Percentiles rank a stretch among this genome's conserved stretches.
Conservation (phyloP, 2,888 invertebrate species). For the Trichogramma dendrolimi region DNA sequence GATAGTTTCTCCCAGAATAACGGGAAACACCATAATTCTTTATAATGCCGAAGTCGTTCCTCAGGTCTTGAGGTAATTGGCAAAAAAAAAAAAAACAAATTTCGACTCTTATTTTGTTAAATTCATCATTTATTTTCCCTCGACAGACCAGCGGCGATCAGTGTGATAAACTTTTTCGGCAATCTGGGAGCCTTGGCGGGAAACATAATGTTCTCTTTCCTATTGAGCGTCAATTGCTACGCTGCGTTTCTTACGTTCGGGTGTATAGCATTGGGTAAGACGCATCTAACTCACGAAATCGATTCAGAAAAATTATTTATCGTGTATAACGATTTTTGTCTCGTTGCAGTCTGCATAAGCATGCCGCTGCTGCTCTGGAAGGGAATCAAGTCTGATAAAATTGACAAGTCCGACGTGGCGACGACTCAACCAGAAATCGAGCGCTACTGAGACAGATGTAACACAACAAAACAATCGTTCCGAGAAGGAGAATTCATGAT, state of each 20-base stretch:
- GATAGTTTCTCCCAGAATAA: conserved; percentile 44
- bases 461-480: too few relatives aligned
- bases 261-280: conserved; percentile 39
- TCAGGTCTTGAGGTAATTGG: conserved; percentile 43
- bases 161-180: conserved; percentile 40
- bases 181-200: conserved; percentile 45
- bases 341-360: conserved; percentile 10
- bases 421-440: too few relatives aligned
- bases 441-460: too few relatives aligned
- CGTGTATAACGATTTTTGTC: background rate
- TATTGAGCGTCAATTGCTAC: conserved; percentile 41
- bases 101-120: background rate
- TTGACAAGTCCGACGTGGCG: too few relatives aligned
- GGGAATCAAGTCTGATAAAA: too few relatives aligned
- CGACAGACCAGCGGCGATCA: conserved; percentile 39
- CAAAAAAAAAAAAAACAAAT: conserved; percentile 8
- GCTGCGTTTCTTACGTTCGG: conserved; percentile 43
- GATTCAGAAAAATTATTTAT: background rate
- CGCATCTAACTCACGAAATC: conserved; percentile 5
- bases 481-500: too few relatives aligned
- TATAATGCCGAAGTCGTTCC: conserved; percentile 45
- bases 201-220: conserved; percentile 43
- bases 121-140: background rate
- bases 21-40: conserved; percentile 43
- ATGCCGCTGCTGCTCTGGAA: background rate